Evolutionary conservation across 2,888 invertebrate species (phyloP).

Genomic region (Dinocampus coccinellae): DNA sequence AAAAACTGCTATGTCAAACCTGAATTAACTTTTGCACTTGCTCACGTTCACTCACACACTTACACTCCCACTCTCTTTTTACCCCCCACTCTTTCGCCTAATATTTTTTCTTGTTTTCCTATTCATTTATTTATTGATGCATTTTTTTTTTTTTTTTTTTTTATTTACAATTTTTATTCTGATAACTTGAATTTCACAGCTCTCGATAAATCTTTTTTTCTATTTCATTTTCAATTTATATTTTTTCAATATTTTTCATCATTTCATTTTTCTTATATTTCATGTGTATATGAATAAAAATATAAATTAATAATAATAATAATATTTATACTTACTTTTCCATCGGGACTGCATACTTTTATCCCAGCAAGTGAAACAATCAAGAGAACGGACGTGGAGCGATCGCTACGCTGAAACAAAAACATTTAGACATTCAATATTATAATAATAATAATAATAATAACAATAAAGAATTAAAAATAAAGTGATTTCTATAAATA

Average conservation of each 20-base stretch:
- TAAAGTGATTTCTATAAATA: slow-evolving; percentile 22
- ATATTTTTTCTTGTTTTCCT: neutral
- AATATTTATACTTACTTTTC: slow-evolving; percentile 75
- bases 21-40: slow-evolving; percentile 14
- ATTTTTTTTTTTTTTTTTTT: neutral
- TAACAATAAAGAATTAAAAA: neutral
- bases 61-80: neutral
- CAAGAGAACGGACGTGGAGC: slow-evolving; percentile 79
- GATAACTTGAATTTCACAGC: too few relatives aligned
- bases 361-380: slow-evolving; percentile 84
- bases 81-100: neutral
- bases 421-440: slow-evolving; percentile 21
- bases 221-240: too few relatives aligned
- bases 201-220: too few relatives aligned
- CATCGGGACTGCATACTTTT: slow-evolving; percentile 87
- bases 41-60: neutral
- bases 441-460: neutral
- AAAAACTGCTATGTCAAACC: neutral
- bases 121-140: neutral
- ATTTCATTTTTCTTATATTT: neutral
- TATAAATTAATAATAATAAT: too few relatives aligned
- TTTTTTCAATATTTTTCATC: neutral
- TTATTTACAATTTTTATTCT: too few relatives aligned
- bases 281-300: slow-evolving; percentile 6
- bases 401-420: slow-evolving; percentile 75